Percentiles rank a stretch among this genome's conserved stretches.
These are phyloP conservation scores for Trididemnum clinides DNA, from an alignment of 23 tunicate species.

Conservation along the genomic window DNA sequence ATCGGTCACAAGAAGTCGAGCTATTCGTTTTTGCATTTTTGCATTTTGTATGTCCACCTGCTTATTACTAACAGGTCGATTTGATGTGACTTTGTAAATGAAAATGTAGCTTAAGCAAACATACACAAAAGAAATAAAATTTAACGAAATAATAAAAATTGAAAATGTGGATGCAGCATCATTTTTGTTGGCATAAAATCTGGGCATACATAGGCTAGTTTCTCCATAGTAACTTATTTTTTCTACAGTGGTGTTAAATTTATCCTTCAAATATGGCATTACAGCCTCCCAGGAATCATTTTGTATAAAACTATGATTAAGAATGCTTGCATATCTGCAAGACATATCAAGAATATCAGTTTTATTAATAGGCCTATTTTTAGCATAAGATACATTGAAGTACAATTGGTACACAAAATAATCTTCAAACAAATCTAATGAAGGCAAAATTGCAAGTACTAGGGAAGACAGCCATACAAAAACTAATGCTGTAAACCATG, in stretches of 20 bases:
- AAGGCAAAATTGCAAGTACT: neutral
- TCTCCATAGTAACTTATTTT: slow-evolving; percentile 2
- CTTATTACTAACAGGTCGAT: neutral
- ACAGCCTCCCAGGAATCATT: neutral
- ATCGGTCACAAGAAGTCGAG: slow-evolving; percentile 15
- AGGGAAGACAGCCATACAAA: neutral
- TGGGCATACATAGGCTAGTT: slow-evolving; percentile 23
- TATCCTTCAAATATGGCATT: neutral
- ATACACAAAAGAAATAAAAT: slow-evolving; percentile 20
- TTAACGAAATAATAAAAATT: neutral
- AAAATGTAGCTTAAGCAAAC: neutral
- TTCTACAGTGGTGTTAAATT: neutral
- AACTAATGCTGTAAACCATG: neutral
- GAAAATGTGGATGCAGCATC: neutral
- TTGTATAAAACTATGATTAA: neutral
- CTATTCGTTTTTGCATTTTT: slow-evolving; percentile 28
- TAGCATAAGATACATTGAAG: neutral
- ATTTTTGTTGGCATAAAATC: neutral
- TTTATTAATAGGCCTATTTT: neutral
- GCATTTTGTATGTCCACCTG: slow-evolving; percentile 1
- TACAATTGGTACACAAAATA: neutral
- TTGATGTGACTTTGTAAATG: neutral
- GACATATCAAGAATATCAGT: neutral
- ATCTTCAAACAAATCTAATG: neutral
- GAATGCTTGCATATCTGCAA: neutral